These are phyloP conservation scores for Oikopleura albicans DNA, from an alignment of 23 tunicate genomes.

Conservation along the genomic window DNA sequence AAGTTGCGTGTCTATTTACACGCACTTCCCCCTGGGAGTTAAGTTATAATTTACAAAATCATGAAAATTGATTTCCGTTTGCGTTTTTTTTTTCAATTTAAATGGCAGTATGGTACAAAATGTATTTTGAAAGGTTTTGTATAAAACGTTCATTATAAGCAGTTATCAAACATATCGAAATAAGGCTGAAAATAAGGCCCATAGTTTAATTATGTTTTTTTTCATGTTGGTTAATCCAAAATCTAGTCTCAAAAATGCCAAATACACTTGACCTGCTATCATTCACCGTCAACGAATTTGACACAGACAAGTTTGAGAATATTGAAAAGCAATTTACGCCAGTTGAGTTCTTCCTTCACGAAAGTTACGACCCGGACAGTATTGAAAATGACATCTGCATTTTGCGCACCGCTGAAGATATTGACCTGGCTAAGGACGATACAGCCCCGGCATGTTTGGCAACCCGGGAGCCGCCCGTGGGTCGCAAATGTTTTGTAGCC, in stretches of 20 bases:
- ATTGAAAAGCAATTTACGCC: slow-evolving; percentile 10
- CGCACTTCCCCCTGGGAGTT: too few relatives aligned
- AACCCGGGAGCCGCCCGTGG: slow-evolving; percentile 1
- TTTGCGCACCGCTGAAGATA: neutral
- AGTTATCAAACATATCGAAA: too few relatives aligned
- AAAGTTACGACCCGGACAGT: neutral
- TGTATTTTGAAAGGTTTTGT: too few relatives aligned
- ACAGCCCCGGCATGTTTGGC: neutral
- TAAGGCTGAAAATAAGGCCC: too few relatives aligned
- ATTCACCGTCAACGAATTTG: slow-evolving; percentile 13
- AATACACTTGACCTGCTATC: slow-evolving; percentile 1
- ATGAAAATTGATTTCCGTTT: too few relatives aligned
- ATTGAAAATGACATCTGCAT: neutral
- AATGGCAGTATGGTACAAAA: too few relatives aligned
- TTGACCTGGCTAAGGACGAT: neutral
- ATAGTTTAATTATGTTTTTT: too few relatives aligned
- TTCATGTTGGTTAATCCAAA: too few relatives aligned
- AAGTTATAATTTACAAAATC: too few relatives aligned
- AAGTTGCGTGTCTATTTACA: too few relatives aligned
- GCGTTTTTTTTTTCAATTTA: too few relatives aligned
- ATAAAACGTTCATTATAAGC: too few relatives aligned
- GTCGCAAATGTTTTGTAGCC: neutral
- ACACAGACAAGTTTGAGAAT: neutral
- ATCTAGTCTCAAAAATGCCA: neutral
- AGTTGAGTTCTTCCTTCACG: neutral